Evolutionary conservation across 2,113 vertebrate species (phyloP), one percentile per base, ranked within the genome.

Genomic region (Oryzias melastigma): DNA sequence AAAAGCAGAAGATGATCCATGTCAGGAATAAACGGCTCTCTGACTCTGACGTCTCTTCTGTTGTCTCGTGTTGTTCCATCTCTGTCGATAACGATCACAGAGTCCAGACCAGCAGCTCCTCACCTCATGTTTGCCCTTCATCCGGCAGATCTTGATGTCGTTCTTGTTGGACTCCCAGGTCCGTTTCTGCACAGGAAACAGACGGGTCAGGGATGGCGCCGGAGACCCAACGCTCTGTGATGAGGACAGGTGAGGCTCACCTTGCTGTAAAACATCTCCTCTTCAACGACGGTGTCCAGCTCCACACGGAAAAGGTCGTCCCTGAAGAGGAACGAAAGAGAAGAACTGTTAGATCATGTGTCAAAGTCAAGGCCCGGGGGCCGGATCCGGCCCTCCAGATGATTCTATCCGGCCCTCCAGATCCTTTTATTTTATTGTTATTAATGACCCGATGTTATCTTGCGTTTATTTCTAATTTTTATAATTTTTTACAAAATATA

Each of bases 61-160:
- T 17, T 19, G 10, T 18, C n/a, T n/a, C n/a, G n/a, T 12, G 17
- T 18, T 18, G 8, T 12, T 12, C 10, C 14, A 44, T 15, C 16
- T 44, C 10, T 7, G 29, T 7, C 10, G 29, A 35, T 35, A 8
- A 35, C 7, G 29, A 35, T 35, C 29, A 7, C 29, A 35, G 5
- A 25, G 25, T 35, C 29, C 29, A 35, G 8, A 35, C 35, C 46
- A 47, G 18, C 46, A 18, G 46, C 19, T 47, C 46, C n/a, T 55
- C 75, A 98, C 96, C 93, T 97, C 95, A 14, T 94, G 95, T 47
- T 98, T 98, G 68, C 96, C 96, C 86, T 97, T 98, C 96, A 98
- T 98, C 50, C 93, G 86, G 80, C 96, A 98, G 88, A 97, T 95
- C 77, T 93, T 89, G 85, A 98, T 97, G 90, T 98, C 96, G 1